A percentile compares a stretch with the other conserved stretches of the same genome.
These are phyloP conservation scores for Eulemur albifrons DNA, from an alignment of 2,797 vertebrate genomes.

Conservation along the genomic window DNA sequence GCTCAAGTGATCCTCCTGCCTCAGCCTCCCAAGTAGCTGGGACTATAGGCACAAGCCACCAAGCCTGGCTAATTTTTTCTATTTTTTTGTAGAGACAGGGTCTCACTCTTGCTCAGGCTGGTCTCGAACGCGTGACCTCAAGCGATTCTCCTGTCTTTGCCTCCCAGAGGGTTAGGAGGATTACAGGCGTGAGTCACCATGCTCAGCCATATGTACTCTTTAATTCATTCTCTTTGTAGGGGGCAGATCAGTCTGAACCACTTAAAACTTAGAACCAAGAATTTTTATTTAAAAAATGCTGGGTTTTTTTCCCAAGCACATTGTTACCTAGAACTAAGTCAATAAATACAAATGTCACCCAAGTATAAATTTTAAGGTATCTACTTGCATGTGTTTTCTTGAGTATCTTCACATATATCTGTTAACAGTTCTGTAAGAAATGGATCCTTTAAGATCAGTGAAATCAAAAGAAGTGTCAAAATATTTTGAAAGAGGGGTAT, in stretches of 20 bases:
- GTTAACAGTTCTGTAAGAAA: background rate
- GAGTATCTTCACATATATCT: background rate
- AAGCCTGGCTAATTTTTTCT: background rate
- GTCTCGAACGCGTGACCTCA: background rate
- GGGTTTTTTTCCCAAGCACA: background rate
- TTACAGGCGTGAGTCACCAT: background rate
- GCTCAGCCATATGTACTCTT: background rate
- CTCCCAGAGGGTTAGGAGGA: background rate
- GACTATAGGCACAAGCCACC: background rate
- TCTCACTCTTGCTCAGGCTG: background rate
- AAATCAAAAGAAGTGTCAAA: conserved; percentile 19
- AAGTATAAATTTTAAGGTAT: background rate
- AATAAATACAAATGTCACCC: background rate
- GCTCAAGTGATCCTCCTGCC: background rate
- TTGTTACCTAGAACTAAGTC: background rate
- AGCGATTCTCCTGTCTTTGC: background rate
- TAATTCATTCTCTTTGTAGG: conserved; percentile 15
- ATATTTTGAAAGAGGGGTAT: background rate
- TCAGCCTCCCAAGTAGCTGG: background rate
- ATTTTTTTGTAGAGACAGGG: background rate
- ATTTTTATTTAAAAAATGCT: conserved; percentile 37
- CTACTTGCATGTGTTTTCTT: background rate
- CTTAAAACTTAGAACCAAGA: conserved; percentile 29
- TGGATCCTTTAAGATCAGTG: background rate
- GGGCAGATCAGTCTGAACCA: background rate